Evolutionary conservation across 2,113 vertebrate genomes (phyloP), one percentile per base, ranked within the genome.

Genomic region (Macroglossus sobrinus): DNA sequence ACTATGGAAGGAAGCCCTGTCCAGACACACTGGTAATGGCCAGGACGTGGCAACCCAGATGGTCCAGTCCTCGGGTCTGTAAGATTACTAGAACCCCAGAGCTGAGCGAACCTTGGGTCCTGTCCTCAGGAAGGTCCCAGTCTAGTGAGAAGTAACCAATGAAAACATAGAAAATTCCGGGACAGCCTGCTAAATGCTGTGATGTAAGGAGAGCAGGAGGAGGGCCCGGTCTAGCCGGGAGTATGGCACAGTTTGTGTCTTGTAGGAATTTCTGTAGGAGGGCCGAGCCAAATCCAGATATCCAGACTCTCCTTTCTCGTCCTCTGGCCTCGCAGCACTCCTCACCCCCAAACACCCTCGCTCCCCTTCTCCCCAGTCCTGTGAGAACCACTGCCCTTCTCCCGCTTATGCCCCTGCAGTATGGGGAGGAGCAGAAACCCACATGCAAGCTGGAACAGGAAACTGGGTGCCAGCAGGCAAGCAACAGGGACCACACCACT

Each of bases 231-330:
- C n/a, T 9, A 16, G 18, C 12, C 5, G 15, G 76, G 26, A 40
- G 1, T 15, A 18, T n/a, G 33, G 22, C 0, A 0, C 22, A 8
- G 1, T 26, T 55, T 71, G n/a, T n/a, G 4, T 66, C 63, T 78
- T 9, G 4, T 19, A 35, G 40, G 30, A 21, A 7, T 55, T 84
- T 76, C 40, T 43, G 1, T 12, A 12, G 72, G 45, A 57, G 5
- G 24, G 30, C 59, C 28, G 6, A 66, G 55, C 47, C 6, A 43
- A 45, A 14, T 68, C 68, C 19, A 9, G 19, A n/a, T 13, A 21
- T 33, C 30, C 40, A 35, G 0, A 64, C 13, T 15, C 38, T 0
- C 1, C 30, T 19, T 38, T 12, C 11, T 3, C 2, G 0, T 55
- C 72, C 63, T 45, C 43, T 69, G 53, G 28, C 57, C n/a, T 66